phyloP scores from a whole-genome alignment of 2,888 invertebrate species.

The Cancer borealis region DNA sequence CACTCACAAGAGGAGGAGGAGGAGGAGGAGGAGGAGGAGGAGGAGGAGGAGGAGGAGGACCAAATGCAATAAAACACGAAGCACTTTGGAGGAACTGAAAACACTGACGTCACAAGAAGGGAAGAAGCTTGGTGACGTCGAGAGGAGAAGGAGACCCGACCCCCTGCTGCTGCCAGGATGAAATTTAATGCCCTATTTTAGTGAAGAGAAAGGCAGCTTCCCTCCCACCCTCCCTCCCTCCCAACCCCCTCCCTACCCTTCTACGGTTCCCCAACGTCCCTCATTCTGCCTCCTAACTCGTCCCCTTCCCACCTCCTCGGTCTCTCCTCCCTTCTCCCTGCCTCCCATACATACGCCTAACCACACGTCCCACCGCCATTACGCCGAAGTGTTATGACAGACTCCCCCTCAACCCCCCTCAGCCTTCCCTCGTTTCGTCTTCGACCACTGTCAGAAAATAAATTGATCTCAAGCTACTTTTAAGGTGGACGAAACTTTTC shows the following conservation, averaged over 20 bases:
- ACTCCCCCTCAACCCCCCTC: not conserved
- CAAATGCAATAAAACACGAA: not conserved
- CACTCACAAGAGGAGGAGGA: not conserved
- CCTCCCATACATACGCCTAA: not conserved
- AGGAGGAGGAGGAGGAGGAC: too few relatives aligned
- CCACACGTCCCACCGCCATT: not conserved
- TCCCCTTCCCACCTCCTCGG: not conserved
- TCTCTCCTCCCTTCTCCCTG: not conserved
- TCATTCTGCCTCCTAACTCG: not conserved
- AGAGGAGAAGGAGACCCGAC: not conserved
- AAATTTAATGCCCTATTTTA: slow-evolving; percentile 43
- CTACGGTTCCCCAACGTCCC: not conserved
- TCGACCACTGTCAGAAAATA: not conserved
- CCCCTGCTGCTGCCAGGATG: slow-evolving; percentile 14
- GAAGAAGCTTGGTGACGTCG: not conserved
- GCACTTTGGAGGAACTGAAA: not conserved
- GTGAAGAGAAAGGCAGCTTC: slow-evolving; percentile 9
- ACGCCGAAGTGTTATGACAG: slow-evolving; percentile 13
- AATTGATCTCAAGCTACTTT: not conserved
- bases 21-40: not conserved
- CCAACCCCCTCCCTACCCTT: not conserved
- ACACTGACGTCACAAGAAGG: not conserved
- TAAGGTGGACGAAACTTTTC: not conserved
- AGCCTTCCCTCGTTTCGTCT: not conserved
- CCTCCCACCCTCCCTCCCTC: not conserved